Evolutionary conservation across 2,888 invertebrate genomes (phyloP), one percentile per base, ranked within the genome.

Genomic region (Drosophila macrospina): DNA sequence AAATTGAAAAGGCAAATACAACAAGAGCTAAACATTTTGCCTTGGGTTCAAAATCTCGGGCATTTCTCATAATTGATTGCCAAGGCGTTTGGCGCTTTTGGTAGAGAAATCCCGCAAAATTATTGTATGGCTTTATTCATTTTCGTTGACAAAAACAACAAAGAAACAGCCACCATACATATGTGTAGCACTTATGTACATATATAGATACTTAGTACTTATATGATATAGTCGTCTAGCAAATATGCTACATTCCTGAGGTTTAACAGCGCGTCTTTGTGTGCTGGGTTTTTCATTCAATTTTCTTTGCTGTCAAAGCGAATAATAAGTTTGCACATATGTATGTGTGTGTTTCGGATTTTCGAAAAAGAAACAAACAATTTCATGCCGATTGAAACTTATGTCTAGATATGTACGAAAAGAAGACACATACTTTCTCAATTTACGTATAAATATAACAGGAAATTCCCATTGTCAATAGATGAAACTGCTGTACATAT

Each of bases 171-270:
- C 36, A 24, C 10, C 62, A 68, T 51, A 32, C 32, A 50, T 30
- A 26, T 11, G 36, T 37, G 16, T 41, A 24, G 20, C n/a, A 24
- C 3, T 24, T n/a, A 20, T n/a, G n/a, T 6, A 39, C 28, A 32
- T 52, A 13, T 64, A 28, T 13, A 39, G 34, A 52, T 37, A n/a
- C n/a, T n/a, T n/a, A 36, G 52, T 50, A 56, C 41, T 15, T 69
- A 42, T 57, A 52, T 62, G 62, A 62, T 69, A 59, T 69, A 70
- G n/a, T n/a, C n/a, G 65, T 64, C 57, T 64, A 52, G 78, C 82
- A 77, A 85, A 85, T 89, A 79, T 89, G 89, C 89, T 71, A 85
- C 68, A 85, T 89, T 87, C 89, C 85, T 85, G 63, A 56, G 88
- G 68, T 69, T 81, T 73, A 68, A 57, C 82, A 62, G 66, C 67